A percentile compares a stretch with the other conserved stretches of the same genome.
Evolutionary conservation across 2,888 invertebrate species (phyloP).

Genomic region (Anthoptus insignis): DNA sequence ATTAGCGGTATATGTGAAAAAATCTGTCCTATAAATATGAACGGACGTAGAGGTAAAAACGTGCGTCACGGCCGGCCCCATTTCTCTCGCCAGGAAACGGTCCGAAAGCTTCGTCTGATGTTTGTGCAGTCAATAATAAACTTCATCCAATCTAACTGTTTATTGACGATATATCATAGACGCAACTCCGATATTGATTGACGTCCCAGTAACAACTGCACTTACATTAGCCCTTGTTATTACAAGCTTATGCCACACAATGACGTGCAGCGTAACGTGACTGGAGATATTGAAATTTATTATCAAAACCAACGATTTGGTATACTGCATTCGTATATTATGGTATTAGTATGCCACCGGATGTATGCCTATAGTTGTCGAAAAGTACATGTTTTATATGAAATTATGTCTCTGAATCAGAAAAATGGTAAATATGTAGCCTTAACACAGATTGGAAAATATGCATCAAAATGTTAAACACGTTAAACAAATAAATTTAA

Average conservation of each 20-base stretch:
- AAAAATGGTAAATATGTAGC: no score
- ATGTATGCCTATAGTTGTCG: no score
- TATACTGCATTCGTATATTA: no score
- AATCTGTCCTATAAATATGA: slow-evolving; percentile 64
- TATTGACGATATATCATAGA: slow-evolving; percentile 63
- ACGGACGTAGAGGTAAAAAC: slow-evolving; percentile 77
- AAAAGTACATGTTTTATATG: no score
- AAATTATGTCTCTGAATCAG: no score
- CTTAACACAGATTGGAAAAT: no score
- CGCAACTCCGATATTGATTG: slow-evolving; percentile 43
- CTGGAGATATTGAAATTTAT: neutral
- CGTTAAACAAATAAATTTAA: no score
- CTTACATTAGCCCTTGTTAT: slow-evolving; percentile 3
- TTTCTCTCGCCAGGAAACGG: slow-evolving; percentile 81
- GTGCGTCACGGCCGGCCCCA: slow-evolving; percentile 79
- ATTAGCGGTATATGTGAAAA: slow-evolving; percentile 59
- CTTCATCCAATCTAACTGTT: slow-evolving; percentile 61
- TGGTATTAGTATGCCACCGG: no score
- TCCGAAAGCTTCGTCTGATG: slow-evolving; percentile 75
- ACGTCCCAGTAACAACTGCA: slow-evolving; percentile 32
- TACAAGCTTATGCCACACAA: neutral
- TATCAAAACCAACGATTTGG: neutral
- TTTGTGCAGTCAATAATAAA: slow-evolving; percentile 84
- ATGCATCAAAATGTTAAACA: no score
- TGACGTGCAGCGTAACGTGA: neutral